Base-by-base conservation (phyloP, 2,797 vertebrate species). In the Gastrophryne carolinensis region DNA sequence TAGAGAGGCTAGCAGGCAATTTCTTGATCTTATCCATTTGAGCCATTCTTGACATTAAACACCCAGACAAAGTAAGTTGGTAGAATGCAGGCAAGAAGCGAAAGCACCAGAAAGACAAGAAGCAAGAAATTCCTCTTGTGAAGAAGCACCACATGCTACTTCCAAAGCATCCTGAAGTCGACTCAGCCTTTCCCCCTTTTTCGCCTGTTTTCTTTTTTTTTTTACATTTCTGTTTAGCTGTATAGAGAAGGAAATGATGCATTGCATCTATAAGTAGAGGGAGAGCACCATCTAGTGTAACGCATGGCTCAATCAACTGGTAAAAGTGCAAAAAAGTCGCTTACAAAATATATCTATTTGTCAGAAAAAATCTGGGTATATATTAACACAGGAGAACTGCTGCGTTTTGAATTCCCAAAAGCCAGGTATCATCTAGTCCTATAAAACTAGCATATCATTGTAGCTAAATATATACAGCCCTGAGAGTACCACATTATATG, bases 241-340 rank as follows among this genome's bases (percentile, higher is more conserved):
- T 32, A 32, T 13, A 56, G 21, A 39, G 37, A 49, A 73, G 72
- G 37, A 66, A 57, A 74, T 37, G 13, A 52, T 68, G 54, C 39
- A 37, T 15, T 68, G 15, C 17, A 17, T 35, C 37, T 8, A 65
- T 72, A 12, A 29, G 29, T 35, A 34, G 75, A 19, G 61, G 17
- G 27, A 72, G 32, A 47, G 17, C 35, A 54, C 75, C 75, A 71
- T 60, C 75, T 78, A 78, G 68, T 78, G 75, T 24, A 29, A 5
- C 27, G 10, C 17, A 21, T 60, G 53, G 37, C n/a, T 12, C 3
- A 69, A 17, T 12, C n/a, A n/a, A n/a, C n/a, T n/a, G n/a, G n/a
- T n/a, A n/a, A 57, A 17, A 9, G 44, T 47, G 44, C 21, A 10
- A 7, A 21, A 47, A 47, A 21, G n/a, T n/a, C n/a, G n/a, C n/a